These are phyloP conservation scores for Microcaecilia unicolor DNA, from an alignment of 2,797 vertebrate genomes.

Conservation along the genomic window DNA sequence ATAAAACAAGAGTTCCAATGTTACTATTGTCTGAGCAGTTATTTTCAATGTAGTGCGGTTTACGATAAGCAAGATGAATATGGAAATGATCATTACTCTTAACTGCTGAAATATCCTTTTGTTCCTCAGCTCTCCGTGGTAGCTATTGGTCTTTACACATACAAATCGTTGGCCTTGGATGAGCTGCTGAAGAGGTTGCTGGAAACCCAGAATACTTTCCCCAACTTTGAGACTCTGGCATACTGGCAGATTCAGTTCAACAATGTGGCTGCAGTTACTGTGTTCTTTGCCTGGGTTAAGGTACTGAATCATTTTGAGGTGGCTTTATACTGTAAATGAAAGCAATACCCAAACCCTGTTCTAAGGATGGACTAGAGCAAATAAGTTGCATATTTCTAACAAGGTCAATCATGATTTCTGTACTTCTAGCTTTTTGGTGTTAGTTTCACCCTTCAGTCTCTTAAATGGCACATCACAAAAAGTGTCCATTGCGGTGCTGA, in stretches of 20 bases:
- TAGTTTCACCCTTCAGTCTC: not conserved
- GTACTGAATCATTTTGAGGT: conserved; percentile 43
- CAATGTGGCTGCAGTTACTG: conserved; percentile 76
- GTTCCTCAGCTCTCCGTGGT: conserved; percentile 70
- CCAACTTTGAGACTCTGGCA: conserved; percentile 77
- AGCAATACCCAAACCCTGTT: not conserved
- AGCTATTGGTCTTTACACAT: conserved; percentile 78
- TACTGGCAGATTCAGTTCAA: conserved; percentile 89
- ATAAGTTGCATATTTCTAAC: not conserved
- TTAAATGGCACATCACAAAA: too few species aligned
- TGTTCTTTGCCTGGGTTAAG: conserved; percentile 97
- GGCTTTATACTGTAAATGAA: too few species aligned
- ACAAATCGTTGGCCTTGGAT: conserved; percentile 69
- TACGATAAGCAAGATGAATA: too few species aligned
- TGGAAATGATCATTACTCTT: too few species aligned
- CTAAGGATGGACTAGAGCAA: not conserved
- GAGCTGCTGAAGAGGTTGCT: conserved; percentile 64
- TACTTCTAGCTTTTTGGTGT: not conserved
- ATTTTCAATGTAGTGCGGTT: too few species aligned
- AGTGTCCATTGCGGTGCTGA: too few species aligned
- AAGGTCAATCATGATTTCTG: not conserved
- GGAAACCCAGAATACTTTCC: conserved; percentile 74
- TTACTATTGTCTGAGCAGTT: too few species aligned
- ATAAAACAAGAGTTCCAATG: too few species aligned
- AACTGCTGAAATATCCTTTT: not conserved